Conservation (phyloP, 2,888 invertebrate species). For the Rosalia funebris region DNA sequence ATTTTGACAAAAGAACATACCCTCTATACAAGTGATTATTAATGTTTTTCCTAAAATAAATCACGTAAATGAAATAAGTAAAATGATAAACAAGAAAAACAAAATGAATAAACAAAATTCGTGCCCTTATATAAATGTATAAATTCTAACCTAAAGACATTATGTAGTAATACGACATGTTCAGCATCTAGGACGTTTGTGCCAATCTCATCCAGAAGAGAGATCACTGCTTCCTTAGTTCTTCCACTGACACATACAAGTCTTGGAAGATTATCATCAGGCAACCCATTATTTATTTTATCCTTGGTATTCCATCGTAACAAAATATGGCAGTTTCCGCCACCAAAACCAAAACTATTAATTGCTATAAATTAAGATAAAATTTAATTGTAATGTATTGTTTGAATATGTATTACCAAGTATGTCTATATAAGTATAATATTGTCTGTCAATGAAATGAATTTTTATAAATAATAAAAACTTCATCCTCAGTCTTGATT, state of each 20-base stretch:
- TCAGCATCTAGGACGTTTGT: slow-evolving; percentile 60
- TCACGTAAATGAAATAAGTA: background rate
- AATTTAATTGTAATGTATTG: too few species aligned
- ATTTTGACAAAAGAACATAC: slow-evolving; percentile 67
- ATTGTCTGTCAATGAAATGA: too few species aligned
- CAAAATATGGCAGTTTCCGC: slow-evolving; percentile 82
- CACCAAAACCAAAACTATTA: slow-evolving; percentile 95
- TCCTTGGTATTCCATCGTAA: slow-evolving; percentile 70
- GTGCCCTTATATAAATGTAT: too few species aligned
- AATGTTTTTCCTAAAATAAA: slow-evolving; percentile 58
- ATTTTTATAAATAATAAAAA: too few species aligned
- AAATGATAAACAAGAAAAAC: background rate
- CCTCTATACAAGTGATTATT: slow-evolving; percentile 80
- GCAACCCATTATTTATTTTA: slow-evolving; percentile 71
- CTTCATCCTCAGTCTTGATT: too few species aligned
- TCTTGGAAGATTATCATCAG: slow-evolving; percentile 75
- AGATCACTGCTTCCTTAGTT: slow-evolving; percentile 78
- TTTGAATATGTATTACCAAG: too few species aligned
- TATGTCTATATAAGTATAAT: too few species aligned
- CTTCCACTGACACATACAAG: slow-evolving; percentile 82
- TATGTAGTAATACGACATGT: slow-evolving; percentile 51
- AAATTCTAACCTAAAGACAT: slow-evolving; percentile 49
- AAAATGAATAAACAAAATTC: background rate
- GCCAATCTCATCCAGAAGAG: slow-evolving; percentile 72
- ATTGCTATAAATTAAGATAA: slow-evolving; percentile 77